Base-by-base conservation (phyloP, 1,140 invertebrate species). In the Rhagoletis pomonella region DNA sequence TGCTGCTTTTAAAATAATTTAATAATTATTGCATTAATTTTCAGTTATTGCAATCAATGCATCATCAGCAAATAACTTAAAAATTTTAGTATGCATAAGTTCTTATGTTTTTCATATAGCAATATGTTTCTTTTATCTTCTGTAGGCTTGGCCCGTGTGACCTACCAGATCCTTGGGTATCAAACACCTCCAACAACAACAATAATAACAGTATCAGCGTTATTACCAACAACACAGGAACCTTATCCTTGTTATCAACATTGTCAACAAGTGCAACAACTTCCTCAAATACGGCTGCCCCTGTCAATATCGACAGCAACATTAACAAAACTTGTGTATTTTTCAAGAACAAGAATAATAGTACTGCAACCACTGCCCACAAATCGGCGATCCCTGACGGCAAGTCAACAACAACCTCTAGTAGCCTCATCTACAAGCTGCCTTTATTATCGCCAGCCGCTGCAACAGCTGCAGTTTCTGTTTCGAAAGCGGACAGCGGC, bases 71-170 rank as follows among this genome's bases (percentile, higher is more conserved):
- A 29, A 29, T 29, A 29, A 29, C 29, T 29, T 29, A 59, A 59
- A 59, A 59, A 59, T 59, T 59, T 7, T 59, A 59, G 12, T 12
- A 59, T 59, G 6, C 12, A 59, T 59, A 59, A 59, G 6, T 59
- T 7, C 58, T 59, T 7, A 59, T 29, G 29, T 29, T 29, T 59
- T 59, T 65, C 64, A 39, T n/a, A 64, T 69, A 9, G 9, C 44
- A 44, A 44, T 44, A 42, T 65, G 29, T 77, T 2, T 77, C 12
- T 86, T 73, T 81, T 86, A 44, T 64, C 59, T 60, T 42, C 90
- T 90, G 9, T 88, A 93, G 92, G 92, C 92, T 93, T 92, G 92
- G 92, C 92, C 92, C 92, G 92, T 90, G 92, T 93, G 92, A 93
- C 89, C 89, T 93, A 92, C 90, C 91, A 91, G 92, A 93, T 90